Percentiles rank a stretch among this genome's conserved stretches.
phyloP scores from a whole-genome alignment of 2,113 vertebrate genomes.

The Merops nubicus region DNA sequence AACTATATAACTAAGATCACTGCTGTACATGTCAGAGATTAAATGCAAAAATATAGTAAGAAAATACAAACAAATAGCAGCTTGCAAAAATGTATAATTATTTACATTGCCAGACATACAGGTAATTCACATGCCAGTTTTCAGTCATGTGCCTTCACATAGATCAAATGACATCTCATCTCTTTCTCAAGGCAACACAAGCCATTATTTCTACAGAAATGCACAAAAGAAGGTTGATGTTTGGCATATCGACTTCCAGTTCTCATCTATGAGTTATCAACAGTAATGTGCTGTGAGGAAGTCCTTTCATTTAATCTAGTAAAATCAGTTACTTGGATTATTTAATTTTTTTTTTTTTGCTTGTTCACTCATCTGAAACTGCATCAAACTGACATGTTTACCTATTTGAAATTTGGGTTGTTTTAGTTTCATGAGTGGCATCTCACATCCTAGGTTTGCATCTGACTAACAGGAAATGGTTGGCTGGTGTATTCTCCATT shows the following conservation, averaged over 20 bases:
- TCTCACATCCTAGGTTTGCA: not conserved
- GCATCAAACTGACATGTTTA: not conserved
- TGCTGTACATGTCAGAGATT: not conserved
- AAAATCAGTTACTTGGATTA: not conserved
- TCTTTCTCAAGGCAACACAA: not conserved
- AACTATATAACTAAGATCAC: conserved; percentile 21
- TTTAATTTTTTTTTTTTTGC: fast-evolving
- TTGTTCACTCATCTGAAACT: not conserved
- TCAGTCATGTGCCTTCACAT: not conserved
- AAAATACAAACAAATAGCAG: conserved; percentile 14
- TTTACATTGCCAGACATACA: not conserved
- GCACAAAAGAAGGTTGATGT: not conserved
- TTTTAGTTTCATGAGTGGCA: not conserved
- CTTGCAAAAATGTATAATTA: not conserved
- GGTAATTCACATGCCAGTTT: not conserved
- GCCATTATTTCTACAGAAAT: not conserved
- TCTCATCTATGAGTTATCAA: not conserved
- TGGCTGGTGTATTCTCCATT: not conserved
- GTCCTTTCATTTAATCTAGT: not conserved
- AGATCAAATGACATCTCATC: not conserved
- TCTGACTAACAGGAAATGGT: not conserved
- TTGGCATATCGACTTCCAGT: not conserved
- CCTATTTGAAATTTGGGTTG: not conserved
- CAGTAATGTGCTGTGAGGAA: not conserved
- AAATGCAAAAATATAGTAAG: conserved; percentile 39